These are phyloP conservation scores for Frieseomelitta varia DNA, from an alignment of 1,140 invertebrate genomes.

Conservation along the genomic window DNA sequence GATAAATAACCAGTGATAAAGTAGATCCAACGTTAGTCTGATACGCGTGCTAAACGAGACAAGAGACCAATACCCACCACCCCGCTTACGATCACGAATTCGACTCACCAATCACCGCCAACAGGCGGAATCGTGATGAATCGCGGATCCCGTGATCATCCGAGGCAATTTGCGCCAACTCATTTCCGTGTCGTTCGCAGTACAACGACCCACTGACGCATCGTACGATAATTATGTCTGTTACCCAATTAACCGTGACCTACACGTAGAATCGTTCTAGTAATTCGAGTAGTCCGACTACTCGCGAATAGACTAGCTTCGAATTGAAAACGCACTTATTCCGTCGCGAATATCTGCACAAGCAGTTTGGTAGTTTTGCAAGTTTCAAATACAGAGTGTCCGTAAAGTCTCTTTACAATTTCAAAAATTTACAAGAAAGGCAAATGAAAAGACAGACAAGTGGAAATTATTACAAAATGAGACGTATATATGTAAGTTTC, in stretches of 20 bases:
- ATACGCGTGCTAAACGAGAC: background rate
- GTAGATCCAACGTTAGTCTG: background rate
- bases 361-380: no score
- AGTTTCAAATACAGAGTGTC: no score
- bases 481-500: no score
- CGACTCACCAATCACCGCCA: no score
- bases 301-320: no score
- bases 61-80: background rate
- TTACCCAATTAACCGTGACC: conserved; percentile 43
- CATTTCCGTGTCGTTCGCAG: background rate
- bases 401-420: no score
- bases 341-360: no score
- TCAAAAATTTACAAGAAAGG: no score
- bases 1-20: background rate
- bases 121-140: background rate
- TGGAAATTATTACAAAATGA: no score
- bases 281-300: no score
- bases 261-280: background rate
- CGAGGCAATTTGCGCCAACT: background rate
- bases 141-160: background rate
- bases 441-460: no score
- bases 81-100: background rate
- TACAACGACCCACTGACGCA: background rate
- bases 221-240: conserved; percentile 29
- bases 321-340: no score